Percentiles rank a stretch among this genome's conserved stretches.
These are phyloP conservation scores for Dryadula phaetusa DNA, from an alignment of 2,888 invertebrate genomes.

Conservation along the genomic window DNA sequence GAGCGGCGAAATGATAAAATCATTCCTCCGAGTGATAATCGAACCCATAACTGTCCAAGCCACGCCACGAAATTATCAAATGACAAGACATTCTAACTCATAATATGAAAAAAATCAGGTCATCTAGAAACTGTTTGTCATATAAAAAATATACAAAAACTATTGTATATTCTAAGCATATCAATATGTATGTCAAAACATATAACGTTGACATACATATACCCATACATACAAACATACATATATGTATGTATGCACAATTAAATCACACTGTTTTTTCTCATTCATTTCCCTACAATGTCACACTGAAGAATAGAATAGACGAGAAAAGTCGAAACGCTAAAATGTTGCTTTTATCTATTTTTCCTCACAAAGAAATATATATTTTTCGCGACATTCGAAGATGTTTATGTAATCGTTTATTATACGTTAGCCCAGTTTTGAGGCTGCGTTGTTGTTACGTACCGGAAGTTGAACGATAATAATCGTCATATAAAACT, in stretches of 20 bases:
- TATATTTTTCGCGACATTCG: constrained; percentile 48
- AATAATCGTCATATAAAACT: constrained; percentile 35
- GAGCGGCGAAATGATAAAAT: neutral
- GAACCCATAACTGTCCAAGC: neutral
- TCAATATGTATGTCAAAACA: too few species aligned
- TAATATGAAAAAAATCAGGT: neutral
- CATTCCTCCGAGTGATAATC: neutral
- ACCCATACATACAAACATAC: neutral
- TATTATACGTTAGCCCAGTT: constrained; percentile 51
- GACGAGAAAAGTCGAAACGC: constrained; percentile 52
- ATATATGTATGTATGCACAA: neutral
- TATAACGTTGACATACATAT: too few species aligned
- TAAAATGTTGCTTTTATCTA: constrained; percentile 53
- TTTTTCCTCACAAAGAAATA: constrained; percentile 52
- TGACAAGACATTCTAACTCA: neutral
- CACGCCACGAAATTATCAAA: neutral
- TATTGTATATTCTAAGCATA: neutral
- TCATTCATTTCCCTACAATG: constrained; percentile 42
- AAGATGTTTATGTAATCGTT: constrained; percentile 56
- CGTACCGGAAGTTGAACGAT: constrained; percentile 40
- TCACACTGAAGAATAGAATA: constrained; percentile 47
- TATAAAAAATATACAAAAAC: neutral
- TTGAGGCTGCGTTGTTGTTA: constrained; percentile 43
- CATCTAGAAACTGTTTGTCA: constrained; percentile 1
- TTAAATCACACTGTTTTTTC: constrained; percentile 4